Evolutionary conservation across 2,888 invertebrate genomes (phyloP).

Genomic region (Heliconius sara): DNA sequence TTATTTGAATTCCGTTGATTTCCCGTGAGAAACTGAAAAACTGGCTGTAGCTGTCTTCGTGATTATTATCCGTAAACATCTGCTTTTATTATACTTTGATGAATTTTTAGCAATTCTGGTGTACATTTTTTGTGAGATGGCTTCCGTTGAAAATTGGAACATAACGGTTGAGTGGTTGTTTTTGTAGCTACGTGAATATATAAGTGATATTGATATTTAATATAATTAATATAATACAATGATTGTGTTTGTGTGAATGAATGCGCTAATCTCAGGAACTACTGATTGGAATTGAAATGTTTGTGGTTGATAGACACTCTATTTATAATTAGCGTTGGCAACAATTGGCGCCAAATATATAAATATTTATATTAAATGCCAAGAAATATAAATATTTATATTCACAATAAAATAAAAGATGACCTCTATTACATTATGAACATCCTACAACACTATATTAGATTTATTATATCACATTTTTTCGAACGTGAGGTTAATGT

Average conservation of each 20-base stretch:
- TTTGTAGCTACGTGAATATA: not conserved
- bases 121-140: not conserved
- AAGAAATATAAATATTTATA: too few species aligned
- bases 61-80: slow-evolving; percentile 11
- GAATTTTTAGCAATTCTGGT: not conserved
- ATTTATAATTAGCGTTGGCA: too few species aligned
- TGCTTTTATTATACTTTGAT: slow-evolving; percentile 12
- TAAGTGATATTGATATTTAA: not conserved
- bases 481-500: too few species aligned
- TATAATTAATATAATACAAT: not conserved
- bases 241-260: not conserved
- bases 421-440: too few species aligned
- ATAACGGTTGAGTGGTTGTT: not conserved
- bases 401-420: too few species aligned
- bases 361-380: too few species aligned
- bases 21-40: slow-evolving; percentile 4
- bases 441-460: too few species aligned
- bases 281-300: not conserved
- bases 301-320: too few species aligned
- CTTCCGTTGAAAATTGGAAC: not conserved
- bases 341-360: too few species aligned
- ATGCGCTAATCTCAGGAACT: not conserved
- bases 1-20: slow-evolving; percentile 20
- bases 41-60: not conserved
- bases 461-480: too few species aligned